phyloP scores from a whole-genome alignment of 2,888 invertebrate genomes.

The Mythimna ferrago region DNA sequence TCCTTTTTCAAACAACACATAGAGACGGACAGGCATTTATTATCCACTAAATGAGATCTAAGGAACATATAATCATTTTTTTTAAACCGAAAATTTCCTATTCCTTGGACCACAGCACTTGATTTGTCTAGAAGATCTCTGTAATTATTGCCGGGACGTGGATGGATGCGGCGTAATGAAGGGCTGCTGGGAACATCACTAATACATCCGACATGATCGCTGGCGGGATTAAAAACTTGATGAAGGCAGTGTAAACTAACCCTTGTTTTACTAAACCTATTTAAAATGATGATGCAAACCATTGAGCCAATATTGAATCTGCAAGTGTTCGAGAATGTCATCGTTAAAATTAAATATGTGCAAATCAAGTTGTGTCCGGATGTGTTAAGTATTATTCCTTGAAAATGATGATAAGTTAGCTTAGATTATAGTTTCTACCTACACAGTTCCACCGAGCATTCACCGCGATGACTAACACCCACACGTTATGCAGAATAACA shows the following conservation, averaged over 20 bases:
- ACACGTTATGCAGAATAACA: constrained; percentile 26
- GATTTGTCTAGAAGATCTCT: constrained; percentile 79
- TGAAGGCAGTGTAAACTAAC: constrained; percentile 34
- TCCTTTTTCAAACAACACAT: neutral
- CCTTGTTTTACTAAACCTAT: constrained; percentile 29
- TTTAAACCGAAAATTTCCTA: neutral
- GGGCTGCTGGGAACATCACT: constrained; percentile 54
- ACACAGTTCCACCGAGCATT: constrained; percentile 24
- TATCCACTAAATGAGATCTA: constrained; percentile 1
- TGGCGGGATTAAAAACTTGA: constrained; percentile 51
- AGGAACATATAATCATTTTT: constrained; percentile 1
- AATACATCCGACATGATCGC: constrained; percentile 44
- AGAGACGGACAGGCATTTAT: neutral
- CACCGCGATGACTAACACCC: constrained; percentile 43
- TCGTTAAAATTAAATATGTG: constrained; percentile 38
- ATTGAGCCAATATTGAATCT: constrained; percentile 1
- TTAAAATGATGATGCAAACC: constrained; percentile 27
- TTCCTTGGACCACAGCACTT: constrained; percentile 62
- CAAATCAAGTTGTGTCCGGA: constrained; percentile 28
- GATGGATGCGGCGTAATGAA: constrained; percentile 76
- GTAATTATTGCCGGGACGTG: constrained; percentile 81
- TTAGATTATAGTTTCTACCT: constrained; percentile 17
- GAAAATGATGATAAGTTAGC: constrained; percentile 30
- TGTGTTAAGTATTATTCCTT: constrained; percentile 28
- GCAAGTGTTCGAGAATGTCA: constrained; percentile 24